A percentile compares a stretch with the other conserved stretches of the same genome.
Evolutionary conservation across 2,113 vertebrate genomes (phyloP).

Genomic region (Elaphurus davidianus): DNA sequence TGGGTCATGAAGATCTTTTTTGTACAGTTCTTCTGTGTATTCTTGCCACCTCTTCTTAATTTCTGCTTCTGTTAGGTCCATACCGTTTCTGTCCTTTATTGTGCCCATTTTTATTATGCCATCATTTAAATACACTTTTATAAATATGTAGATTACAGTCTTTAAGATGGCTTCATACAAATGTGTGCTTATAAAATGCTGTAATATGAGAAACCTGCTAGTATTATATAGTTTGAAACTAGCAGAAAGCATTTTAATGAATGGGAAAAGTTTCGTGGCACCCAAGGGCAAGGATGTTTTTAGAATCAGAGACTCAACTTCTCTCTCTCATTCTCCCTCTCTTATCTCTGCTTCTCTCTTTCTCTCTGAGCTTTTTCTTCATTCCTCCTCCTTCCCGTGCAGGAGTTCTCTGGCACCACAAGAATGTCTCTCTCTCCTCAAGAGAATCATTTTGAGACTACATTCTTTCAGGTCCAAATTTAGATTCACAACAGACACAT

Average conservation of each 20-base stretch:
- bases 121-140: neutral
- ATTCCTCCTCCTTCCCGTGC: neutral
- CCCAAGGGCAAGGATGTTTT: neutral
- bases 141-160: neutral
- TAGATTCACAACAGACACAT: neutral
- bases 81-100: neutral
- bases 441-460: neutral
- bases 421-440: neutral
- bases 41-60: neutral
- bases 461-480: neutral
- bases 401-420: neutral
- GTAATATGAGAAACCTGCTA: neutral
- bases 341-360: neutral
- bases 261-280: neutral
- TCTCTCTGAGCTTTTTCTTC: neutral
- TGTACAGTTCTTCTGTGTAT: neutral
- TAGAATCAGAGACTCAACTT: neutral
- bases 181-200: neutral
- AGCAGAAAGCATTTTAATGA: neutral
- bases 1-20: neutral
- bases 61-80: neutral
- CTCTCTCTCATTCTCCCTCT: neutral
- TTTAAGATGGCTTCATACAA: neutral
- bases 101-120: neutral
- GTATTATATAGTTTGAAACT: neutral